Base-by-base conservation (phyloP, 2,888 invertebrate genomes). In the Drosophila kanekoi region DNA sequence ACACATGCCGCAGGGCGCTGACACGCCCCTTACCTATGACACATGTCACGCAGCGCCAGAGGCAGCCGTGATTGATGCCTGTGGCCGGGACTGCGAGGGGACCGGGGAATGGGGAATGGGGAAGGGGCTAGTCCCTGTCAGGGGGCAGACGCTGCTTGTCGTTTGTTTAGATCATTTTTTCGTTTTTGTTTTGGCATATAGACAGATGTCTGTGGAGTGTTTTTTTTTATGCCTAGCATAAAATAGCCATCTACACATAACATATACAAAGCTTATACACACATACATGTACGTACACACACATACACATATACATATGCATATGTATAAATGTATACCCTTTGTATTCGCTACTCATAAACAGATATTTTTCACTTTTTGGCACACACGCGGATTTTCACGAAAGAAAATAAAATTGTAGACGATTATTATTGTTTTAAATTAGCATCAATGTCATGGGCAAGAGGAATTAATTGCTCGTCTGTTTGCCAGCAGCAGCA, bases 401-500 rank as follows among this genome's bases (percentile, higher is more conserved):
- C 18, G 32, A 59, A 16, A 33, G 16, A 10, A 20, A 72, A 79
- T 68, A 20, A 57, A 53, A 6, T 33, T 20, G 10, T 44, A 45
- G 62, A 44, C 38, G 51, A 63, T 63, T 84, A 74, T 87, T 82
- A 82, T 87, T 77, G 78, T 79, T 85, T 66, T 82, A 82, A 87
- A 82, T 85, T 82, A 84, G 81, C 87, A 77, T 79, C 85, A 85
- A 85, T 85, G 85, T 85, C 85, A 87, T 69, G 85, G 85, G 69
- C 87, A 87, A 75, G 54, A 69, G 67, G 70, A 81, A 81, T 79
- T 79, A 69, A 81, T 87, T 75, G 72, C 59, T 76, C 57, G 74
- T 67, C 72, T 71, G 72, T 66, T 60, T 35, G 65, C 44, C 16
- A 51, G 35, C 58, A 43, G 44, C 48, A 58, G 14, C 16, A 51